These are phyloP conservation scores for Pogonophryne albipinna DNA, from an alignment of 2,797 vertebrate species.

Conservation along the genomic window DNA sequence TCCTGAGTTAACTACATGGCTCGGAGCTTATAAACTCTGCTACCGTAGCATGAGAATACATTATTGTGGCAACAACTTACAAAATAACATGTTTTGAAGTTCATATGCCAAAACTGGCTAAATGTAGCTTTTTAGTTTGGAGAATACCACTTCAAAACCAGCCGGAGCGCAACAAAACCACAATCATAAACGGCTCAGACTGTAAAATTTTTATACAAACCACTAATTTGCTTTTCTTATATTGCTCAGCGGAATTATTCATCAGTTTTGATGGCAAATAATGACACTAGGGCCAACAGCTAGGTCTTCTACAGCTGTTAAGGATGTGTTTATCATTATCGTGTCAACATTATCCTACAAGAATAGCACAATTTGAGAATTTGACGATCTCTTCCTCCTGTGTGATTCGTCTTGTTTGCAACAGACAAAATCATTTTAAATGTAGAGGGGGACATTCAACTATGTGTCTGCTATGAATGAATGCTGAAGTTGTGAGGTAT, in stretches of 20 bases:
- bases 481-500: constrained; percentile 43
- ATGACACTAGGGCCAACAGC: constrained; percentile 10
- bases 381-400: constrained; percentile 46
- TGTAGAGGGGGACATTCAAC: neutral
- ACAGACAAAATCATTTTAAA: neutral
- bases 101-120: neutral
- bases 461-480: neutral
- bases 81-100: constrained; percentile 29
- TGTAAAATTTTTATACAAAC: neutral
- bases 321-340: constrained; percentile 39
- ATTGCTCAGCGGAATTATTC: neutral
- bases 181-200: neutral
- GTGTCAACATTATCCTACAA: constrained; percentile 34
- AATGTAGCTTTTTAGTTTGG: constrained; percentile 13
- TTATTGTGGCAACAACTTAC: constrained; percentile 20
- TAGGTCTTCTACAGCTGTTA: constrained; percentile 38
- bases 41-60: constrained; percentile 9
- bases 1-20: neutral
- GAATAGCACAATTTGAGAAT: constrained; percentile 48
- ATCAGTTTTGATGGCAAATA: neutral
- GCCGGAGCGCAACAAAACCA: neutral
- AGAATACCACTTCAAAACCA: constrained; percentile 22
- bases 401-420: constrained; percentile 47
- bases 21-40: neutral
- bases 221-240: neutral